Conservation (phyloP, 2,888 invertebrate species). For the Hemithea aestivaria region DNA sequence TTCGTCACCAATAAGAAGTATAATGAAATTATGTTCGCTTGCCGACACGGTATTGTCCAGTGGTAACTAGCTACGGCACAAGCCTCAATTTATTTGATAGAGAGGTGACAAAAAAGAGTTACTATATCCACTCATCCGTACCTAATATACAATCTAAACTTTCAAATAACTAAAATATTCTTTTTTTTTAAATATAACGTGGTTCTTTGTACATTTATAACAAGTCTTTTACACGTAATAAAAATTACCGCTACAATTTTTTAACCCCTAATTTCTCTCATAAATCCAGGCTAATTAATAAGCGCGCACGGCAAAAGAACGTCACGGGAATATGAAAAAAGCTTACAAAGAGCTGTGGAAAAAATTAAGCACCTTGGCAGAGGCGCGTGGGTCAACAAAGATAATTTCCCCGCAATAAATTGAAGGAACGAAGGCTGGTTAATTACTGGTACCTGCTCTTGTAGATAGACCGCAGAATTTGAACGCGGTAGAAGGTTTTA, state of each 20-base stretch:
- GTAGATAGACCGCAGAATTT: constrained; percentile 42
- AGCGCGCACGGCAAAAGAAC: constrained; percentile 26
- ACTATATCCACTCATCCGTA: no score
- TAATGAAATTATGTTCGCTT: no score
- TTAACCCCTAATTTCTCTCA: constrained; percentile 7
- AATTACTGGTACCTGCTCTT: constrained; percentile 54
- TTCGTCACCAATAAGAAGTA: no score
- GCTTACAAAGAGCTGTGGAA: constrained; percentile 43
- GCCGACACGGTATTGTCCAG: no score
- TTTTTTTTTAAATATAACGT: no score
- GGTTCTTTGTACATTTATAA: no score
- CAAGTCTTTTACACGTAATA: neutral
- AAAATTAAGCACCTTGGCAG: constrained; percentile 51
- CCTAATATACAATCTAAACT: no score
- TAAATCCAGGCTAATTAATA: constrained; percentile 40
- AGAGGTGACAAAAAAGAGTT: no score
- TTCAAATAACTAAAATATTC: no score
- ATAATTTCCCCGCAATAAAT: constrained; percentile 66
- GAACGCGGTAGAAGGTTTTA: constrained; percentile 9
- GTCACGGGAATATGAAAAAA: constrained; percentile 37
- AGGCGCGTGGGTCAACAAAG: constrained; percentile 67
- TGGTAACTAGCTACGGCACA: no score
- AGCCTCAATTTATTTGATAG: no score
- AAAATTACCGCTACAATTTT: constrained; percentile 12
- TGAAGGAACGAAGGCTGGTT: constrained; percentile 48